phyloP scores from a whole-genome alignment of 2,797 vertebrate genomes.

The Sebastes iracundus region DNA sequence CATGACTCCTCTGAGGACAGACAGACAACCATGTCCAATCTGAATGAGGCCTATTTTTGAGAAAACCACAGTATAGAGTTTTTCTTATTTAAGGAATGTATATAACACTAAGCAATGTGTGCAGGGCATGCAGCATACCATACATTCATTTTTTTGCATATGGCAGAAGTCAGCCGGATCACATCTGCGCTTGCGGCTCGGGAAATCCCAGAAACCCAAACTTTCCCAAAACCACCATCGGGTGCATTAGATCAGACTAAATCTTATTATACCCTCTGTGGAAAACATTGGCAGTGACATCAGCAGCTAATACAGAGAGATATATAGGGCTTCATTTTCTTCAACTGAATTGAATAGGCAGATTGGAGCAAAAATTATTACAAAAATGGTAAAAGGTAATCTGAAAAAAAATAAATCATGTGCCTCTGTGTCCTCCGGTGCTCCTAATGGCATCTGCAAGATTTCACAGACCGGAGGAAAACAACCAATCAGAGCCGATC shows the following conservation, averaged over 20 bases:
- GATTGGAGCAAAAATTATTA: not conserved
- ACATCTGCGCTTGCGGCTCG: conserved; percentile 26
- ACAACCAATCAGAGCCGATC: not conserved
- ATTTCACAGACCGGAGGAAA: not conserved
- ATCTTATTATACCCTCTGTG: conserved; percentile 19
- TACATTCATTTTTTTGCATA: conserved; percentile 31
- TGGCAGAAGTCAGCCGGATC: conserved; percentile 16
- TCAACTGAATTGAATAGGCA: not conserved
- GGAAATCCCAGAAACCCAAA: conserved; percentile 58
- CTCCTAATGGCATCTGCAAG: not conserved
- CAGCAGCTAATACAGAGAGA: not conserved
- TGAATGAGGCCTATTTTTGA: conserved; percentile 34
- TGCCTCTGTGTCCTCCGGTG: not conserved
- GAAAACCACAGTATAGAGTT: conserved; percentile 16
- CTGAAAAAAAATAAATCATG: no score
- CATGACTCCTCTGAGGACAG: conserved; percentile 26
- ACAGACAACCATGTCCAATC: conserved; percentile 8
- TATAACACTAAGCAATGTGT: conserved; percentile 10
- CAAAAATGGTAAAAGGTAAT: not conserved
- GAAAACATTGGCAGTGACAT: conserved; percentile 10
- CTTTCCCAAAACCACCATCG: conserved; percentile 34
- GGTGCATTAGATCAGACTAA: conserved; percentile 37
- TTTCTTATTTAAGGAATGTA: conserved; percentile 10
- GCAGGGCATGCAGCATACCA: not conserved
- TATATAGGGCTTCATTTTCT: not conserved